Evolutionary conservation across 2,113 vertebrate genomes (phyloP), one percentile per base, ranked within the genome.

Genomic region (Eulacestoma nigropectus): DNA sequence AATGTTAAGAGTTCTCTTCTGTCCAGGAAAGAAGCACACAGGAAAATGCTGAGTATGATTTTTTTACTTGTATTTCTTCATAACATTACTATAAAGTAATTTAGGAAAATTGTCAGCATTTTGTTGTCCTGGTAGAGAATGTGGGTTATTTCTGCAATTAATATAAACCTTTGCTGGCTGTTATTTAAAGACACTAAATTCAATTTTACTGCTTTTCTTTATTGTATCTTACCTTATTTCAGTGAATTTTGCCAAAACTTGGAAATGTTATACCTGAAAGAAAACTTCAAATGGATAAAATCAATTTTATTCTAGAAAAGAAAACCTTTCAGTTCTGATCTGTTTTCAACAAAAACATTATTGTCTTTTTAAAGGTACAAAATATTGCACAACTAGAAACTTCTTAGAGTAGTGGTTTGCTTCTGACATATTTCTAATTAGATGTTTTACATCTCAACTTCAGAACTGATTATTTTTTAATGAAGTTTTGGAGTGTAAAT

Each of bases 21-120:
- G 16, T 63, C 80, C 69, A 59, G 56, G 65, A 57, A 84, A 73
- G 52, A 60, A 87, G 44, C 37, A 33, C 26, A 25, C 46, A 42
- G 57, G 47, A 93, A 95, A 94, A 84, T 82, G 84, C 91, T 97
- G 80, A 95, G 53, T 90, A 25, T 3, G 55, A 18, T 64, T 82
- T 74, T 73, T 92, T 64, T 3, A 64, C 47, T 81, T 78, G 9
- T 42, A 41, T 23, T 81, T 55, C 79, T 87, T 87, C 73, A 20
- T 84, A 60, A 49, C 44, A 29, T 76, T 50, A 25, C 29, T 70
- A 30, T 25, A 35, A 68, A 87, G 30, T 52, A 46, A 62, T 90
- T 78, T 23, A 87, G 73, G 74, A 53, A 77, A 93, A 86, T 41
- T 74, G 29, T 16, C 49, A 88, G 56, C 17, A 12, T 94, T 83